Evolutionary conservation across 2,797 vertebrate species (phyloP).

Genomic region (Myoxocephalus aenaeus): DNA sequence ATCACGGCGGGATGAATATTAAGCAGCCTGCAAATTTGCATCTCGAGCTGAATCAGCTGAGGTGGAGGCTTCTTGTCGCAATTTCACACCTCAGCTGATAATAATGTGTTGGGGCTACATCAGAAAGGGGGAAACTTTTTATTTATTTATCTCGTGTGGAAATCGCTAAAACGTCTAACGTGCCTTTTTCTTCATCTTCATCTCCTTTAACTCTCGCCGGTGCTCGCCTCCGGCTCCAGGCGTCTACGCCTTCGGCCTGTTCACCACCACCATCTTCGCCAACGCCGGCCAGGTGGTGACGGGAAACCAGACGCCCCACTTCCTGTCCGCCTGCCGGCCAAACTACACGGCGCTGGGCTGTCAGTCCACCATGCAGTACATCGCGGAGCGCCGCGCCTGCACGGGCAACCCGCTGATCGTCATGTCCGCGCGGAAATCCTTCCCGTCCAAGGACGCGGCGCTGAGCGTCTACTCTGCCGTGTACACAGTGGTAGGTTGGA

Average conservation of each 20-base stretch:
- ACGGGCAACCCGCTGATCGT: conserved; percentile 88
- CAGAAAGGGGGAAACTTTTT: conserved; percentile 7
- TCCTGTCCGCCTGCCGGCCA: conserved; percentile 91
- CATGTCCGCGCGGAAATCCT: conserved; percentile 88
- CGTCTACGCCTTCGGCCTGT: conserved; percentile 92
- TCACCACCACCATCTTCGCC: conserved; percentile 92
- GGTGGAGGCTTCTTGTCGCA: conserved; percentile 38
- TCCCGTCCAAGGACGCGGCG: conserved; percentile 92
- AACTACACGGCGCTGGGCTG: conserved; percentile 94
- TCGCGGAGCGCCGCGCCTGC: conserved; percentile 87
- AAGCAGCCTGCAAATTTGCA: conserved; percentile 54
- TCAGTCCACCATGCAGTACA: conserved; percentile 87
- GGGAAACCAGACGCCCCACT: conserved; percentile 93
- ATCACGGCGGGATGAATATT: conserved; percentile 55
- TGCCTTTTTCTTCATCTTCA: neutral
- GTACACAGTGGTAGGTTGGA: conserved; percentile 88
- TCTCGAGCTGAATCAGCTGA: conserved; percentile 47
- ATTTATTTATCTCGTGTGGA: conserved; percentile 26
- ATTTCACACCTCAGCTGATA: conserved; percentile 69
- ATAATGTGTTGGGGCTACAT: conserved; percentile 65
- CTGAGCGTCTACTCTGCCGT: conserved; percentile 90
- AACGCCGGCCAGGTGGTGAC: conserved; percentile 94
- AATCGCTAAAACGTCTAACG: neutral
- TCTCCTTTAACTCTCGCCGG: too few species aligned
- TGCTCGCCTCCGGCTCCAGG: conserved; percentile 71